Conservation (phyloP, 2,797 vertebrate species). For the Poecilia gillii region DNA sequence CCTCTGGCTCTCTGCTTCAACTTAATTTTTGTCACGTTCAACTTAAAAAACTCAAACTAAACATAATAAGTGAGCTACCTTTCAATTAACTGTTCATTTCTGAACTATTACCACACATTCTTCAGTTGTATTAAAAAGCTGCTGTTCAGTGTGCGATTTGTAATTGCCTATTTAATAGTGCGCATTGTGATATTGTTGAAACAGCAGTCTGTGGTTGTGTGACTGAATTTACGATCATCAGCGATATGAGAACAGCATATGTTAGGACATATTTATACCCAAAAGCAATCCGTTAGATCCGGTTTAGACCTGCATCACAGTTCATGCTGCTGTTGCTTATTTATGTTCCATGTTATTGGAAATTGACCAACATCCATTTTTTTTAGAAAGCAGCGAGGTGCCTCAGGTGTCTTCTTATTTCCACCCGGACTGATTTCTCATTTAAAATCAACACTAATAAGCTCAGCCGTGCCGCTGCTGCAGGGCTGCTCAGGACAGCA, state of each 20-base stretch:
- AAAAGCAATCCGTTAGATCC: background rate
- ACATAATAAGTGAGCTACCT: background rate
- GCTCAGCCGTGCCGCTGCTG: slow-evolving; percentile 44
- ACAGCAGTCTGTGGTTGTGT: background rate
- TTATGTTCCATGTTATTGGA: background rate
- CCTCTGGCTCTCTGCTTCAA: background rate
- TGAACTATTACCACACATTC: background rate
- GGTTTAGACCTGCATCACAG: background rate
- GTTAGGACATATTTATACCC: background rate
- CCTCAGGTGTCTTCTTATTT: background rate
- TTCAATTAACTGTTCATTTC: background rate
- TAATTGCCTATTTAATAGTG: background rate
- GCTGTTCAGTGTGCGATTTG: background rate
- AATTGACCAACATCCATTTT: background rate
- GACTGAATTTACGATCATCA: background rate
- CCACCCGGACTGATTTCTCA: slow-evolving; percentile 56
- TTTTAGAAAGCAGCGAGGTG: background rate
- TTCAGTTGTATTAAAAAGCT: background rate
- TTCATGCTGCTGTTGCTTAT: background rate
- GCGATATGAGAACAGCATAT: background rate
- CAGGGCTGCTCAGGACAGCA: slow-evolving; percentile 32
- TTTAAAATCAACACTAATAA: slow-evolving; percentile 72
- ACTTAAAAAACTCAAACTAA: background rate
- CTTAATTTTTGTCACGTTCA: background rate
- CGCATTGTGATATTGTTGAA: background rate